A percentile compares a stretch with the other conserved stretches of the same genome.
Conservation (phyloP, 1,140 invertebrate species). For the Acromyrmex charruanus region DNA sequence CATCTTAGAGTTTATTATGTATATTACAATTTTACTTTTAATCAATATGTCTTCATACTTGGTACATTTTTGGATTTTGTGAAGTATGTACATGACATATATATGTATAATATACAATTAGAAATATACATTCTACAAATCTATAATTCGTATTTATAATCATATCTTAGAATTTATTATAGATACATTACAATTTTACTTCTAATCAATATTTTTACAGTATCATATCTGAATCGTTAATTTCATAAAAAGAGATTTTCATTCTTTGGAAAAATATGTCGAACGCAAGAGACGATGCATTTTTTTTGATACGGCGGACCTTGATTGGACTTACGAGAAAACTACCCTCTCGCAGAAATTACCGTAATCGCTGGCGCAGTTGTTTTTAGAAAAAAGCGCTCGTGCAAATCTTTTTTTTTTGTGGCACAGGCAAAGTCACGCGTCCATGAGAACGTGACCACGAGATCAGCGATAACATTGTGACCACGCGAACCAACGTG, state of each 20-base stretch:
- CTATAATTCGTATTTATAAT: neutral
- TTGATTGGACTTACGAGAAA: conserved; percentile 49
- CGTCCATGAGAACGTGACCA: conserved; percentile 57
- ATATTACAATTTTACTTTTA: neutral
- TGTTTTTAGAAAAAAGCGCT: conserved; percentile 30
- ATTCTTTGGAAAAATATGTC: neutral
- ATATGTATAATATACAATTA: neutral
- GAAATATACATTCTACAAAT: neutral
- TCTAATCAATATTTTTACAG: neutral
- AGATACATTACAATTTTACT: neutral
- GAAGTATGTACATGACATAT: too few relatives aligned
- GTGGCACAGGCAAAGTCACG: conserved; percentile 45
- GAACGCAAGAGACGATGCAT: conserved; percentile 21
- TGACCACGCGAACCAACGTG: conserved; percentile 42
- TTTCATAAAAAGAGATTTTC: neutral
- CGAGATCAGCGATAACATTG: conserved; percentile 57
- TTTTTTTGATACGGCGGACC: conserved; percentile 7
- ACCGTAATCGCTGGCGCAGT: conserved; percentile 48
- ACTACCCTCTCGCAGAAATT: conserved; percentile 49
- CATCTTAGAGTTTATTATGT: neutral
- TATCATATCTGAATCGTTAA: neutral
- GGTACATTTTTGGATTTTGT: too few relatives aligned
- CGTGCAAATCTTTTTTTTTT: conserved; percentile 50
- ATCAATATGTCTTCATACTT: neutral
- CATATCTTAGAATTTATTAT: neutral